These are phyloP conservation scores for Heliocidaris erythrogramma DNA, from an alignment of 35 echinoderm and acorn worm species.

Conservation along the genomic window DNA sequence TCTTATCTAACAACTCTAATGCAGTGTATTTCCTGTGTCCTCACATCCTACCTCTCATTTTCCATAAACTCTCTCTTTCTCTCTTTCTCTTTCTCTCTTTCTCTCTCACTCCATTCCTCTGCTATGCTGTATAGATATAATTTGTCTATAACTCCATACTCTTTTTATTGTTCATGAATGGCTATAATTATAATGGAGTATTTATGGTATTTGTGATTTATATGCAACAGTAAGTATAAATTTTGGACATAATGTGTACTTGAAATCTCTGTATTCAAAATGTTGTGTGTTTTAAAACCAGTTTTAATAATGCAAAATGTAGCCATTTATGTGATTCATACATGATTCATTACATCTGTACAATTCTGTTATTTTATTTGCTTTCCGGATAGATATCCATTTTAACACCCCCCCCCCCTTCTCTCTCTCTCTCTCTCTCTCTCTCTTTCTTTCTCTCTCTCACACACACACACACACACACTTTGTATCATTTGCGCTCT, in stretches of 20 bases:
- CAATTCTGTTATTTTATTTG: neutral
- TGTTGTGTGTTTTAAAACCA: no score
- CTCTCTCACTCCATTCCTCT: no score
- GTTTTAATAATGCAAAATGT: no score
- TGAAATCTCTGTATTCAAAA: no score
- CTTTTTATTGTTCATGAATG: neutral
- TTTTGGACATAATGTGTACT: no score
- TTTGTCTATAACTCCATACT: neutral
- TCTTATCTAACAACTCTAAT: neutral
- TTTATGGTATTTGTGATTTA: neutral
- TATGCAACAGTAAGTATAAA: no score
- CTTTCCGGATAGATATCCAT: neutral
- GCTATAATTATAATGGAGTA: neutral
- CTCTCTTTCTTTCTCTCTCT: neutral
- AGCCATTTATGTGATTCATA: no score
- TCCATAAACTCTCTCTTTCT: neutral
- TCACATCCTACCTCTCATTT: neutral
- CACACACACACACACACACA: no score
- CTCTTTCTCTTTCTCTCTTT: neutral
- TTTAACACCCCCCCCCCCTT: neutral
- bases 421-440: neutral
- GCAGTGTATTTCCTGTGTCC: neutral
- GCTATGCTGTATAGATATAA: neutral
- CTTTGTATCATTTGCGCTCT: no score
- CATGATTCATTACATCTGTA: no score